A percentile compares a stretch with the other conserved stretches of the same genome.
Evolutionary conservation across 2,113 vertebrate species (phyloP).

Genomic region (Clarias batrachus): DNA sequence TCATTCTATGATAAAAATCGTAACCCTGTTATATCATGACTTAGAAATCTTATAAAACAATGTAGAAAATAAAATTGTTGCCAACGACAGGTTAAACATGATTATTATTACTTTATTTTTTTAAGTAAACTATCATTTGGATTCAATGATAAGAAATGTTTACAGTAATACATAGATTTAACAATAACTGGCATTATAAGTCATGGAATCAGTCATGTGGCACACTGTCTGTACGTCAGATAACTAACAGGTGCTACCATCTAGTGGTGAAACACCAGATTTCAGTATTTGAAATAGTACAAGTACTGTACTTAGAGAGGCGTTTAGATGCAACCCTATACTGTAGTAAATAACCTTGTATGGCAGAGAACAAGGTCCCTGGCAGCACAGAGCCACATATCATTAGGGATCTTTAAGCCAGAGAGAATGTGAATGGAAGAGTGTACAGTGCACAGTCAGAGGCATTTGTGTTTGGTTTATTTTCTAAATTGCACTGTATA

Average conservation of each 20-base stretch:
- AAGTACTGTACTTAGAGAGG: not conserved
- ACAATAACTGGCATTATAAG: not conserved
- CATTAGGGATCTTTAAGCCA: not conserved
- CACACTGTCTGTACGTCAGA: not conserved
- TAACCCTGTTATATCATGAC: not conserved
- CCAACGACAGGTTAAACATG: not conserved
- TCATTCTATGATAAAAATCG: not conserved
- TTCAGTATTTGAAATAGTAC: not conserved
- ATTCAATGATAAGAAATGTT: not conserved
- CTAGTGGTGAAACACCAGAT: conserved; percentile 26
- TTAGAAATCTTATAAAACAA: not conserved
- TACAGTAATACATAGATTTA: not conserved
- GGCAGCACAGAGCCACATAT: not conserved
- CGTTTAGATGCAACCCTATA: not conserved
- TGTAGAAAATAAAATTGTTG: not conserved
- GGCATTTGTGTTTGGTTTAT: not conserved
- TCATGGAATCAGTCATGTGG: not conserved
- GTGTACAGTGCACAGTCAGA: not conserved
- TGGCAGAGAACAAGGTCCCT: not conserved
- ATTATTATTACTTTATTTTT: not conserved
- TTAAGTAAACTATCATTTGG: not conserved
- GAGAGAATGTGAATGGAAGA: not conserved
- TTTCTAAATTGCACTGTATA: not conserved
- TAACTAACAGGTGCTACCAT: conserved; percentile 24
- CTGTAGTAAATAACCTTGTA: not conserved